These are phyloP conservation scores for Lithobates sylvaticus DNA, from an alignment of 2,797 vertebrate genomes.

Conservation along the genomic window DNA sequence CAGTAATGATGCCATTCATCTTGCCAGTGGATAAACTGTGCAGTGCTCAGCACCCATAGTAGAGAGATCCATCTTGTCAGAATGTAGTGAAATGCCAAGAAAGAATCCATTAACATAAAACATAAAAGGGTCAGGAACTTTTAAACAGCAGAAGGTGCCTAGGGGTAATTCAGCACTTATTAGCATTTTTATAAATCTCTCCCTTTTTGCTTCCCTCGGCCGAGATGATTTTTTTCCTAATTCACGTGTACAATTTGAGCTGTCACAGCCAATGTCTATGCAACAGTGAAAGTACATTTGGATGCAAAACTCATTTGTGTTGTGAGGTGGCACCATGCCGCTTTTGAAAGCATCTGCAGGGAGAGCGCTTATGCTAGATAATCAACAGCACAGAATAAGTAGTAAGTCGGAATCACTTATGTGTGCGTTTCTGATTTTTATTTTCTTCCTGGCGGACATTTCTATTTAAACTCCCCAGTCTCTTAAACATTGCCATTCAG, in stretches of 20 bases:
- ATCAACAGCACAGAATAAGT: constrained; percentile 68
- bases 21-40: constrained; percentile 51
- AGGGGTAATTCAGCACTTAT: constrained; percentile 62
- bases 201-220: constrained; percentile 58
- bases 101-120: constrained; percentile 62
- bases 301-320: constrained; percentile 67
- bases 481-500: constrained; percentile 6
- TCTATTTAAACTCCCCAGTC: constrained; percentile 24
- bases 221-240: constrained; percentile 49
- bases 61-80: constrained; percentile 1
- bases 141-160: constrained; percentile 51
- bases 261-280: constrained; percentile 64
- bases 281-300: constrained; percentile 69
- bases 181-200: constrained; percentile 60
- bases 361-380: constrained; percentile 69
- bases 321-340: constrained; percentile 68
- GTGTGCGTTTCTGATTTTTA: constrained; percentile 28
- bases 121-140: constrained; percentile 57
- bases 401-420: constrained; percentile 43
- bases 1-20: constrained; percentile 58
- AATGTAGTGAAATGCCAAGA: constrained; percentile 42
- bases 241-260: constrained; percentile 68
- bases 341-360: constrained; percentile 66
- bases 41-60: constrained; percentile 26
- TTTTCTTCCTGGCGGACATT: constrained; percentile 41